These are phyloP conservation scores for Guaruba guarouba DNA, from an alignment of 2,113 vertebrate genomes.

Conservation along the genomic window DNA sequence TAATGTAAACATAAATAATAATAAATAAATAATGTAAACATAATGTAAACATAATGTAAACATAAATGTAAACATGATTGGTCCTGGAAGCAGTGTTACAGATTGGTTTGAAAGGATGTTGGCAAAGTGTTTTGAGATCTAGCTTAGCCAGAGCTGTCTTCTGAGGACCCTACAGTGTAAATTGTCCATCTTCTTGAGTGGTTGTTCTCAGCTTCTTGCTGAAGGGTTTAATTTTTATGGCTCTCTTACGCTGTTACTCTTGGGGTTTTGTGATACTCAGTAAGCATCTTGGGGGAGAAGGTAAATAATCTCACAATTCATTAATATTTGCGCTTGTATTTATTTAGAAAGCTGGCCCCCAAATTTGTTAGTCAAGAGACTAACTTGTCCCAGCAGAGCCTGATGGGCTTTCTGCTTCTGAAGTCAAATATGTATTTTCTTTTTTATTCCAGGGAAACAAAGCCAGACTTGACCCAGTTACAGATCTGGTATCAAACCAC, in stretches of 20 bases:
- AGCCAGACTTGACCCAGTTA: not conserved
- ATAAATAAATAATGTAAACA: no score
- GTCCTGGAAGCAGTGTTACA: fast-evolving
- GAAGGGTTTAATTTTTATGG: not conserved
- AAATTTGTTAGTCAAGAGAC: not conserved
- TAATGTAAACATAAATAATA: not conserved
- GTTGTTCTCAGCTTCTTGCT: not conserved
- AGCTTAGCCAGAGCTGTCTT: not conserved
- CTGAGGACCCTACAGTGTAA: not conserved
- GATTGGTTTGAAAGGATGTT: not conserved
- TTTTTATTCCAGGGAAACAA: no score
- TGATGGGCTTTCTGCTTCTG: not conserved
- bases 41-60: no score
- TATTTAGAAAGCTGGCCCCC: not conserved
- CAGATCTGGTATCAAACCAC: not conserved
- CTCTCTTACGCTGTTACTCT: not conserved
- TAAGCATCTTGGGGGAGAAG: not conserved
- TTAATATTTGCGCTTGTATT: not conserved
- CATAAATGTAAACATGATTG: not conserved
- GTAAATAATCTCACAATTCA: not conserved
- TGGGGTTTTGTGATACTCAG: not conserved
- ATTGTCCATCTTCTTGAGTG: not conserved
- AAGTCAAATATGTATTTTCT: not conserved
- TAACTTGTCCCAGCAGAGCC: not conserved
- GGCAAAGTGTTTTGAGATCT: not conserved